Base-by-base conservation (phyloP, 2,797 vertebrate species). In the Sphenodon punctatus region DNA sequence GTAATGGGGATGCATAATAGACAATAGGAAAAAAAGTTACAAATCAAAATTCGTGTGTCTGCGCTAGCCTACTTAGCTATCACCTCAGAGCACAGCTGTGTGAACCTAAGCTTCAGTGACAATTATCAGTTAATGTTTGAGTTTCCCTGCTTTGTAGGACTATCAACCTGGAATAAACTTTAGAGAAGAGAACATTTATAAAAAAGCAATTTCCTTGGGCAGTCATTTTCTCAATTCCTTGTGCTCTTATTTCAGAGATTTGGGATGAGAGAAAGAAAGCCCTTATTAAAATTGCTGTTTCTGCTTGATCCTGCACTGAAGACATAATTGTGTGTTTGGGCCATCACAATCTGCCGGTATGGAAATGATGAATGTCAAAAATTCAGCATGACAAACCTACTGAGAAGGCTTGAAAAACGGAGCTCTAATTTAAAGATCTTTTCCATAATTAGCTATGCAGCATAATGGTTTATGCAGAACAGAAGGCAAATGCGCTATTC, bases 161-260 rank as follows among this genome's bases (percentile, higher is more conserved):
- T 71, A 67, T 41, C 0, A 8, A 79, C 70, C 73, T 80, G 78
- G 84, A 91, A 92, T 76, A 89, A 85, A 75, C 73, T 63, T 48
- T 59, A 88, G 73, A 88, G 72, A 71, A 78, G 49, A 76, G 82
- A 86, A 75, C 80, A 84, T 77, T 88, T 88, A 88, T 84, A 82
- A 89, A 90, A 89, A 91, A 86, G 0, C 82, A 81, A 86, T 84
- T 91, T 83, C 79, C 80, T 75, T 75, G 55, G 75, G 58, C 42
- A 79, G 73, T 85, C 67, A 75, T 77, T 87, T 85, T 74, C 77
- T 69, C 65, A 67, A 73, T 88, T 87, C 75, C 84, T 81, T 64
- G 72, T 64, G 70, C 63, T 88, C 67, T 86, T 83, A 85, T 68
- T 88, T 86, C 59, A 82, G 72, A 69, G 65, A 66, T 2, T 38